Evolutionary conservation across 2,888 invertebrate species (phyloP).

Genomic region (Taphrorychus bicolor): DNA sequence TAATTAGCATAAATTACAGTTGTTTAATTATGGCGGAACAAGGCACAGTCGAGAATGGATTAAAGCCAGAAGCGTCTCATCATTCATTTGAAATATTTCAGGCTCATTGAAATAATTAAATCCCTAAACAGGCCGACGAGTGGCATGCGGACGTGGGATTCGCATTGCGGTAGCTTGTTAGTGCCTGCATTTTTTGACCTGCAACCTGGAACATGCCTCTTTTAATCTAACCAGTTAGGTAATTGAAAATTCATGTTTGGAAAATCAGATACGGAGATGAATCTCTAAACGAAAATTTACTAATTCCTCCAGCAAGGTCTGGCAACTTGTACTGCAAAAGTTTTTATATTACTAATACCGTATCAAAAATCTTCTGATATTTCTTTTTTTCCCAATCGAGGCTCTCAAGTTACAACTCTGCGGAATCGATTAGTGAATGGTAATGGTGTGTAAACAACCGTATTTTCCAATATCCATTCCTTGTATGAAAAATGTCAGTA

Average conservation of each 20-base stretch:
- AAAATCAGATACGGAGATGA: neutral
- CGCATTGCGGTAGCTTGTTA: constrained; percentile 32
- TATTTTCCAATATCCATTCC: constrained; percentile 19
- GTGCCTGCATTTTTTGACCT: constrained; percentile 17
- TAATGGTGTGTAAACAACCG: constrained; percentile 30
- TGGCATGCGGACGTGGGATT: constrained; percentile 28
- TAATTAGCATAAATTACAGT: neutral
- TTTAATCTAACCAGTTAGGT: constrained; percentile 4
- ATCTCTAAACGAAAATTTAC: too few species aligned
- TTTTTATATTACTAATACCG: too few species aligned
- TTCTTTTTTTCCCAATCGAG: too few species aligned
- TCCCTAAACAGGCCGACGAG: constrained; percentile 25
- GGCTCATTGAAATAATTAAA: constrained; percentile 30
- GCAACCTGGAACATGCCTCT: constrained; percentile 15
- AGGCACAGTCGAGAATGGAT: constrained; percentile 4
- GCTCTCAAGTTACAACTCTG: neutral
- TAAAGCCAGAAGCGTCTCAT: constrained; percentile 23
- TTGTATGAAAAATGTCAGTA: neutral
- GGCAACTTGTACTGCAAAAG: too few species aligned
- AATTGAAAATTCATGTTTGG: constrained; percentile 14
- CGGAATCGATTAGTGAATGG: constrained; percentile 23
- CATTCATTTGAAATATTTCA: constrained; percentile 29
- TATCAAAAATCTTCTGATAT: too few species aligned
- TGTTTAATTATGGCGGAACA: neutral
- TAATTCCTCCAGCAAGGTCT: too few species aligned